These are phyloP conservation scores for Zaprionus tsacasi DNA, from an alignment of 1,140 invertebrate genomes.

Conservation along the genomic window DNA sequence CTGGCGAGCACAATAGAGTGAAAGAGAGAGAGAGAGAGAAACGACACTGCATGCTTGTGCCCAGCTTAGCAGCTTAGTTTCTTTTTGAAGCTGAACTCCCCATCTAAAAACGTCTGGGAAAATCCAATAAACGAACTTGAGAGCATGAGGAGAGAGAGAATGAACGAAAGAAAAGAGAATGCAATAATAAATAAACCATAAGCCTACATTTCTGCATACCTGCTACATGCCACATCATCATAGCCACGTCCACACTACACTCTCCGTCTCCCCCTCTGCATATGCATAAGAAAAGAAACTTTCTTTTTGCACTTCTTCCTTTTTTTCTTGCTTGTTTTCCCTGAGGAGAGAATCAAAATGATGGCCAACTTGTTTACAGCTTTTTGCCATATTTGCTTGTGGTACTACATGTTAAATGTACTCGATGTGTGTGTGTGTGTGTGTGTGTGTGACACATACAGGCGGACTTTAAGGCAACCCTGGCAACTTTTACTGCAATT, in stretches of 20 bases:
- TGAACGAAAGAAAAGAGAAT: constrained; percentile 20
- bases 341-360: constrained; percentile 39
- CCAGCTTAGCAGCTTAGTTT: background rate
- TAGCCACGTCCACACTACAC: too few species aligned
- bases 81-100: background rate
- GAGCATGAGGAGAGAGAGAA: constrained; percentile 4
- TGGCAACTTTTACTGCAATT: constrained; percentile 22
- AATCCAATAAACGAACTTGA: constrained; percentile 48
- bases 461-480: constrained; percentile 20
- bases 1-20: background rate
- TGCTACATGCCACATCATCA: constrained; percentile 20
- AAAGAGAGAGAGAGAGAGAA: background rate
- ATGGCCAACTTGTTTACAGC: constrained; percentile 68
- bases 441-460: background rate
- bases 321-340: constrained; percentile 17
- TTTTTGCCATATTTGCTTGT: constrained; percentile 46
- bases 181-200: constrained; percentile 60
- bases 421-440: background rate
- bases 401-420: background rate
- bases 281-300: constrained; percentile 45
- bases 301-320: constrained; percentile 22
- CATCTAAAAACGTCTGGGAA: constrained; percentile 8
- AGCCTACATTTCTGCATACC: constrained; percentile 17
- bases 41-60: constrained; percentile 1
- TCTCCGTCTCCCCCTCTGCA: background rate